Conservation (phyloP, 2,797 vertebrate genomes). For the Geotrypetes seraphini region DNA sequence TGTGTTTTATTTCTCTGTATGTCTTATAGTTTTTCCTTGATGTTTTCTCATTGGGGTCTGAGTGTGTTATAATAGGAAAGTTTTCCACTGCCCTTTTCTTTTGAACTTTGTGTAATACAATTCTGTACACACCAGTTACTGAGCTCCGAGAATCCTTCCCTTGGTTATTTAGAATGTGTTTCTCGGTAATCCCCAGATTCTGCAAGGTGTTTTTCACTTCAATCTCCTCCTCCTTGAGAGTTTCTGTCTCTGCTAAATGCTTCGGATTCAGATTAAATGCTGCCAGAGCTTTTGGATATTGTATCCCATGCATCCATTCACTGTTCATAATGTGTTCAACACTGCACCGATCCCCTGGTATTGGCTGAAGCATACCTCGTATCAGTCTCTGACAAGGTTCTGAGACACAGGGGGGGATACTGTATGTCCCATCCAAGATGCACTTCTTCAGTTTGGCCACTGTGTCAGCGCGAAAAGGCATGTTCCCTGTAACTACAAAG, state of each 20-base stretch:
- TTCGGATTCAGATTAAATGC: constrained; percentile 80
- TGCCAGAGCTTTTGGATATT: constrained; percentile 71
- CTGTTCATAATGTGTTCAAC: constrained; percentile 80
- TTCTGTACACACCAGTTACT: constrained; percentile 83
- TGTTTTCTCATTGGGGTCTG: constrained; percentile 39
- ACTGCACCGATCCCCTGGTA: constrained; percentile 67
- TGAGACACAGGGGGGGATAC: constrained; percentile 66
- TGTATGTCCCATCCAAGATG: constrained; percentile 81
- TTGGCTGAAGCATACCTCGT: constrained; percentile 72
- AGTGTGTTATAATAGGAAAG: constrained; percentile 54
- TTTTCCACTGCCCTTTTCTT: constrained; percentile 68
- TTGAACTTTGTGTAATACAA: constrained; percentile 81
- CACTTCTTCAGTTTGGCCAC: constrained; percentile 88
- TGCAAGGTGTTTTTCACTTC: constrained; percentile 75
- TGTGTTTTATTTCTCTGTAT: constrained; percentile 71
- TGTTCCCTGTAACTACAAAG: constrained; percentile 82
- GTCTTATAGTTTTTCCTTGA: constrained; percentile 61
- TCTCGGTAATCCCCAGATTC: constrained; percentile 75
- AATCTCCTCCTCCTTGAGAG: constrained; percentile 69
- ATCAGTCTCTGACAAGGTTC: constrained; percentile 80
- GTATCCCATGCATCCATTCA: constrained; percentile 82
- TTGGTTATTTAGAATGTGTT: constrained; percentile 82
- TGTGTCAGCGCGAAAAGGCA: constrained; percentile 91
- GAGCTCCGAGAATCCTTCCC: constrained; percentile 80
- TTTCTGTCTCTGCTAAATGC: constrained; percentile 59